Percentiles rank a stretch among this genome's conserved stretches.
Conservation (phyloP, 2,888 invertebrate species). For the Patella caerulea region DNA sequence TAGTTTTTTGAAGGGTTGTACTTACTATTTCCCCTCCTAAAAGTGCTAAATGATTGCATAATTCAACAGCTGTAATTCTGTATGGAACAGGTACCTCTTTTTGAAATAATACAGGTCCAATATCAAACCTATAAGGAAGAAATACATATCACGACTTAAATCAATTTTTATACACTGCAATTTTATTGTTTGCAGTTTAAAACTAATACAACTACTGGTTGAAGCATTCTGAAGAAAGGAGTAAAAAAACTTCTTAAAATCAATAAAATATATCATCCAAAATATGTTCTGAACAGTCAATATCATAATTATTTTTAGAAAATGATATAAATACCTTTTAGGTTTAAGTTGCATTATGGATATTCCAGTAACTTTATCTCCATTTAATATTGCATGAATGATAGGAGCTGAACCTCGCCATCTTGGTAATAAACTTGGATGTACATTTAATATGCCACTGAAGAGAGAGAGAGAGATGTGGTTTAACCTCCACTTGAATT, state of each 20-base stretch:
- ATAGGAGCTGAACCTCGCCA: slow-evolving; percentile 96
- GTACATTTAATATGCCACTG: slow-evolving; percentile 91
- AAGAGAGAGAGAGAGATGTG: slow-evolving; percentile 14
- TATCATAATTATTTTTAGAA: not conserved
- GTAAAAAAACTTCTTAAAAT: too few species aligned
- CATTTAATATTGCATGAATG: slow-evolving; percentile 86
- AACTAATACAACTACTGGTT: too few species aligned
- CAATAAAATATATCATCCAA: too few species aligned
- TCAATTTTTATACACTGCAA: not conserved
- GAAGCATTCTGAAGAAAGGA: too few species aligned
- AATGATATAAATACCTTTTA: slow-evolving; percentile 54
- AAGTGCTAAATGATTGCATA: slow-evolving; percentile 51
- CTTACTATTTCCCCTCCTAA: slow-evolving; percentile 60
- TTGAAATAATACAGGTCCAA: slow-evolving; percentile 64
- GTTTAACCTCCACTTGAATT: too few species aligned
- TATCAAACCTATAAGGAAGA: slow-evolving; percentile 63
- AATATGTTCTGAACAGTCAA: too few species aligned
- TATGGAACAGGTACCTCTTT: slow-evolving; percentile 48
- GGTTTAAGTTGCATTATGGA: slow-evolving; percentile 86
- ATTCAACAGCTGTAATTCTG: slow-evolving; percentile 45
- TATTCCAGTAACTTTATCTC: slow-evolving; percentile 86
- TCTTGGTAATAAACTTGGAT: slow-evolving; percentile 90
- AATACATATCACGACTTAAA: not conserved
- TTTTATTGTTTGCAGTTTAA: not conserved
- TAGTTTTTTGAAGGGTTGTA: not conserved